phyloP scores from a whole-genome alignment of 2,888 invertebrate genomes.

The Oxycera nigricornis region DNA sequence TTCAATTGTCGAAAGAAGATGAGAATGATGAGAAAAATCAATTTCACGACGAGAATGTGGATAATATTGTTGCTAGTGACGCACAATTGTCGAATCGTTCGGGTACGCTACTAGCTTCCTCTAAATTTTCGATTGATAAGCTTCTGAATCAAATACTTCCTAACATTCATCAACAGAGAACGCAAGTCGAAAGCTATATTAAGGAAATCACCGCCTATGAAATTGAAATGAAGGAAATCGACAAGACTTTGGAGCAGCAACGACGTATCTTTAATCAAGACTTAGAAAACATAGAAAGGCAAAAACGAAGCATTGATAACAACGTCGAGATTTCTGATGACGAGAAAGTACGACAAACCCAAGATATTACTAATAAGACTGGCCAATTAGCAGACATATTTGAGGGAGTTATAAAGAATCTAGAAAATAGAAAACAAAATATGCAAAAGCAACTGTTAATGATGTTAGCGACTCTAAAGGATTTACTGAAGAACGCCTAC shows the following conservation, averaged over 20 bases:
- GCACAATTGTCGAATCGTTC: neutral
- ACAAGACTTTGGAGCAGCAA: neutral
- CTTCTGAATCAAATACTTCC: no score
- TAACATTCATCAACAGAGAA: neutral
- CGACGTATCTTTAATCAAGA: neutral
- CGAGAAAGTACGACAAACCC: neutral
- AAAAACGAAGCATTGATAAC: neutral
- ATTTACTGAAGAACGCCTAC: neutral
- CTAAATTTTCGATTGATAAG: no score
- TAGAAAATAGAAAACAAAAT: neutral
- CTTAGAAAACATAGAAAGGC: constrained; percentile 2
- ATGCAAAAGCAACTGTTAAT: neutral
- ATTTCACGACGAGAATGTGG: neutral
- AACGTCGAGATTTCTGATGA: neutral
- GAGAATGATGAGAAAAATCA: neutral
- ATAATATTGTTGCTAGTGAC: neutral
- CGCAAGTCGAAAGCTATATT: neutral
- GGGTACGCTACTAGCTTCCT: no score
- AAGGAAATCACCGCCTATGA: neutral
- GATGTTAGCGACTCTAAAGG: neutral
- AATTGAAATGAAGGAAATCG: neutral
- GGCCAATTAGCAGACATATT: constrained; percentile 9
- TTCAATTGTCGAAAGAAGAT: neutral
- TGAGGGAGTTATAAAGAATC: no score
- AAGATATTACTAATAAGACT: neutral